Evolutionary conservation across 1,140 invertebrate species (phyloP).

Genomic region (Drosophila bocqueti): DNA sequence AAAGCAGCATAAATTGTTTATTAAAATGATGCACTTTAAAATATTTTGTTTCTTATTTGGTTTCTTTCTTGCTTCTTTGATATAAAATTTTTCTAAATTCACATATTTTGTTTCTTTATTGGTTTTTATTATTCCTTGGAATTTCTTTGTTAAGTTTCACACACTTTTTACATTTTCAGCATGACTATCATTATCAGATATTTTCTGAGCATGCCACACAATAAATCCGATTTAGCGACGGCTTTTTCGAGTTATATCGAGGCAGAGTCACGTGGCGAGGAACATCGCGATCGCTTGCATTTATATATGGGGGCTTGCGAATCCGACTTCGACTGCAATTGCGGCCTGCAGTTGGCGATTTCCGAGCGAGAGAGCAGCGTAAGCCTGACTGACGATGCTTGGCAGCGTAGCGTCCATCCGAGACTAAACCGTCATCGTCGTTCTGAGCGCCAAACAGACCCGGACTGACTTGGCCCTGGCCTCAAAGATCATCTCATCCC

Average conservation of each 20-base stretch:
- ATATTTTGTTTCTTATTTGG: background rate
- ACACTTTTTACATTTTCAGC: constrained; percentile 6
- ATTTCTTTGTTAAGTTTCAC: constrained; percentile 10
- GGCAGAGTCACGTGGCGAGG: constrained; percentile 60
- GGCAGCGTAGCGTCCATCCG: constrained; percentile 77
- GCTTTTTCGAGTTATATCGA: constrained; percentile 34
- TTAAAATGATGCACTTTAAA: constrained; percentile 4
- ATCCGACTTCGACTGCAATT: constrained; percentile 13
- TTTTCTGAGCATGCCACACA: constrained; percentile 20
- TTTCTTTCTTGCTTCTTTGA: background rate
- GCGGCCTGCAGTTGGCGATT: background rate
- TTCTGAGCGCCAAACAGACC: constrained; percentile 73
- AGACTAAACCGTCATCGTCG: constrained; percentile 75
- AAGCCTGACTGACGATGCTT: constrained; percentile 74
- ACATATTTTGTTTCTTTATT: constrained; percentile 7
- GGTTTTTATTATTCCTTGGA: background rate
- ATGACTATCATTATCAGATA: constrained; percentile 10
- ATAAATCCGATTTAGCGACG: constrained; percentile 54
- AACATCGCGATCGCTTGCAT: constrained; percentile 44
- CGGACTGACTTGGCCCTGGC: constrained; percentile 73
- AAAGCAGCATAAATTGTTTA: constrained; percentile 37
- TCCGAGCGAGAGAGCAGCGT: constrained; percentile 47
- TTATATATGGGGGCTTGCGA: constrained; percentile 15
- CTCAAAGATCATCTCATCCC: constrained; percentile 71
- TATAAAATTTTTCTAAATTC: constrained; percentile 2